Conservation (phyloP, 2,113 vertebrate species). For the Lepus europaeus region DNA sequence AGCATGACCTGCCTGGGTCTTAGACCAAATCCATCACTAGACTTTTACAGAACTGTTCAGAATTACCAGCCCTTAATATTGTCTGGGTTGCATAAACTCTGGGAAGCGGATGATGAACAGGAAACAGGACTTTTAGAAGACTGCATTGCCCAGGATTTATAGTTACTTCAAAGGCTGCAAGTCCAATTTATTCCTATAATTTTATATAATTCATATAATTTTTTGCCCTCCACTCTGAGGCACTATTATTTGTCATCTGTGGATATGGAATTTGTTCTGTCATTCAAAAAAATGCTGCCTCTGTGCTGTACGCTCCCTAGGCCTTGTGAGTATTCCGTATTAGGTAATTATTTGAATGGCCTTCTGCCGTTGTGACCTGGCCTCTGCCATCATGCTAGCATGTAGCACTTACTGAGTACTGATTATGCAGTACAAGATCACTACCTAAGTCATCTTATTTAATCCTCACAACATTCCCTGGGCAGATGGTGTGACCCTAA, state of each 20-base stretch:
- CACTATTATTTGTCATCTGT: background rate
- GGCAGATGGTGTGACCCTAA: background rate
- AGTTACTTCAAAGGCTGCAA: background rate
- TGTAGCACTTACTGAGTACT: background rate
- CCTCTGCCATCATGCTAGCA: background rate
- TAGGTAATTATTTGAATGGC: constrained; percentile 33
- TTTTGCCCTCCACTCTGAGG: constrained; percentile 3
- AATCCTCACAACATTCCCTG: background rate
- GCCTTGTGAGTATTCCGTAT: constrained; percentile 16
- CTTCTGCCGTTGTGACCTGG: constrained; percentile 3
- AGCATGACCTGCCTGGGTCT: background rate
- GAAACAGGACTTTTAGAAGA: background rate
- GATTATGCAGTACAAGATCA: background rate
- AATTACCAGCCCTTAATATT: background rate
- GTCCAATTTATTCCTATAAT: background rate
- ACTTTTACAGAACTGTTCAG: background rate
- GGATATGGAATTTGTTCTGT: background rate
- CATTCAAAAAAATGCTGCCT: background rate
- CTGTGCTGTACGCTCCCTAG: background rate
- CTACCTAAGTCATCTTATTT: background rate
- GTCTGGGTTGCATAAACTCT: background rate
- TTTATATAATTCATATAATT: background rate
- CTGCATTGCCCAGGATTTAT: background rate
- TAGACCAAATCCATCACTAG: background rate
- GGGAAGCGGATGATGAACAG: background rate